phyloP scores from a whole-genome alignment of 2,888 invertebrate genomes.

The Beris morrisii region DNA sequence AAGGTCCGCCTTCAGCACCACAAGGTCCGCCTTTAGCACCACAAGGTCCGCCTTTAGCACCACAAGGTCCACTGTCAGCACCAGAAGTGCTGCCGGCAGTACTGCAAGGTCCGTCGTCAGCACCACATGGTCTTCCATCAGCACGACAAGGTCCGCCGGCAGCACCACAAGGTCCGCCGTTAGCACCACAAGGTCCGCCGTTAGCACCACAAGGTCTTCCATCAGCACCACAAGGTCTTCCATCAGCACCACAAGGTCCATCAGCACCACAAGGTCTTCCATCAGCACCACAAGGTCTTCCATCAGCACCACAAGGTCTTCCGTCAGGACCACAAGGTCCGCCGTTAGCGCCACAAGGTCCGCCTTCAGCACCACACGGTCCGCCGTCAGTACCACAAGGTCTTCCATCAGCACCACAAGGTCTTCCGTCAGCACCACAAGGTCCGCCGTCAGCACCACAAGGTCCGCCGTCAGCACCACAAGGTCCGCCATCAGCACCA shows the following conservation, averaged over 20 bases:
- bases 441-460: neutral
- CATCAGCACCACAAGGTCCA: neutral
- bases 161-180: neutral
- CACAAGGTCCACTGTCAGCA: neutral
- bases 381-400: neutral
- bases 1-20: neutral
- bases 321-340: neutral
- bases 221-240: neutral
- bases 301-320: neutral
- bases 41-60: neutral
- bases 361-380: neutral
- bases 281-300: neutral
- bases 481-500: neutral
- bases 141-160: neutral
- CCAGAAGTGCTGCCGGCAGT: neutral
- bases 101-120: too few species aligned
- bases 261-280: neutral
- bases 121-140: neutral
- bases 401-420: neutral
- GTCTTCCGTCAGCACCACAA: neutral
- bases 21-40: neutral
- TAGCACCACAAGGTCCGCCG: neutral
- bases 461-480: neutral
- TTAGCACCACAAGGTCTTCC: neutral
- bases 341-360: neutral